Conservation (phyloP, 2,113 vertebrate genomes). For the Equus quagga region DNA sequence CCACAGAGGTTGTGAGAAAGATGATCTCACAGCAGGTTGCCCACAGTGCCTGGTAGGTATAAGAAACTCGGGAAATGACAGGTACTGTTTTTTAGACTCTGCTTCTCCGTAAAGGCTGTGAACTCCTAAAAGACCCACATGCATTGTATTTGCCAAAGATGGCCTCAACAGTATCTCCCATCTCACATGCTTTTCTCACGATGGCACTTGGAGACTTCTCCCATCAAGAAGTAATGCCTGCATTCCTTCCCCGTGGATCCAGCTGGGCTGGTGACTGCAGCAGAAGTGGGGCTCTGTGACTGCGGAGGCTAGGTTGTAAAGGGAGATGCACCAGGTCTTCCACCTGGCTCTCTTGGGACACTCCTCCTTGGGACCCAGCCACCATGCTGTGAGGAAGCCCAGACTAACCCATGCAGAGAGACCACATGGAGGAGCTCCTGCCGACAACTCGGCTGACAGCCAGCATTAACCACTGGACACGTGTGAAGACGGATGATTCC, state of each 20-base stretch:
- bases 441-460: not conserved
- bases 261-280: not conserved
- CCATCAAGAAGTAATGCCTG: not conserved
- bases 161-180: not conserved
- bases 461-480: not conserved
- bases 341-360: not conserved
- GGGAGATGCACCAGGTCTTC: not conserved
- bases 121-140: not conserved
- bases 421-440: not conserved
- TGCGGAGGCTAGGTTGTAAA: not conserved
- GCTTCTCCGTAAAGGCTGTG: not conserved
- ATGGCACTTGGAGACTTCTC: not conserved
- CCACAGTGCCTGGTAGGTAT: not conserved
- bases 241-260: not conserved
- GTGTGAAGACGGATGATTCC: not conserved
- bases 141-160: not conserved
- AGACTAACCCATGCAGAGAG: not conserved
- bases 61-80: not conserved
- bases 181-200: not conserved
- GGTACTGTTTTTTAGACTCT: not conserved
- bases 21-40: not conserved
- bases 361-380: not conserved
- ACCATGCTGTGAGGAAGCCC: not conserved
- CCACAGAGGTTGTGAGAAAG: not conserved
- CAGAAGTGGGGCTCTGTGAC: not conserved